Evolutionary conservation across 1,140 invertebrate species (phyloP).

Genomic region (Bilobella aurantiaca): DNA sequence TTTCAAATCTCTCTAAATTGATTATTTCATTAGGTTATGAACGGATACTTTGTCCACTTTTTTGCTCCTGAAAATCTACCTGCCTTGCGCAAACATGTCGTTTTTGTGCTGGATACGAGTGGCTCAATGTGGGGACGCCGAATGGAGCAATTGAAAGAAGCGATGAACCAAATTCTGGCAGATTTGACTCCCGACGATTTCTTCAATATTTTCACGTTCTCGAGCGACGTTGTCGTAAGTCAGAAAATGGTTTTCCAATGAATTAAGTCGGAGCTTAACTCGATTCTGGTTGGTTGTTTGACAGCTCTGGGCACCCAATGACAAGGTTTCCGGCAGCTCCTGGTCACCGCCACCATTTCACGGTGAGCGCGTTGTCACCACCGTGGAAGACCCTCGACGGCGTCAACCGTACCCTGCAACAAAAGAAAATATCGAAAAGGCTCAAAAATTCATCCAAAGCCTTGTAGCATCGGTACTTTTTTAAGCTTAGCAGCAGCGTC

Average conservation of each 20-base stretch:
- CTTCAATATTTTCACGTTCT: constrained; percentile 57
- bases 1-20: constrained; percentile 28
- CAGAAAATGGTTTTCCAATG: not conserved
- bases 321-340: constrained; percentile 12
- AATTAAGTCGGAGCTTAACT: not conserved
- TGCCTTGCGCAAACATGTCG: constrained; percentile 54
- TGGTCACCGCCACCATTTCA: constrained; percentile 15
- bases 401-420: constrained; percentile 41
- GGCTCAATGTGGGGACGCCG: constrained; percentile 58
- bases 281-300: not conserved
- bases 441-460: constrained; percentile 46
- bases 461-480: constrained; percentile 40
- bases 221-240: constrained; percentile 44
- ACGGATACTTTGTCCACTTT: constrained; percentile 68
- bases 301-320: constrained; percentile 27
- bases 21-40: constrained; percentile 46
- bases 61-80: constrained; percentile 52
- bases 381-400: constrained; percentile 9
- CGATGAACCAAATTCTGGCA: constrained; percentile 54
- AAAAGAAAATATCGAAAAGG: constrained; percentile 47
- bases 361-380: not conserved
- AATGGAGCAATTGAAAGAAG: constrained; percentile 53
- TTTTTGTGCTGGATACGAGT: constrained; percentile 60
- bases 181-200: constrained; percentile 52
- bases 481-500: no score